These are phyloP conservation scores for Macrotis lagotis DNA, from an alignment of 2,113 vertebrate species.

Conservation along the genomic window DNA sequence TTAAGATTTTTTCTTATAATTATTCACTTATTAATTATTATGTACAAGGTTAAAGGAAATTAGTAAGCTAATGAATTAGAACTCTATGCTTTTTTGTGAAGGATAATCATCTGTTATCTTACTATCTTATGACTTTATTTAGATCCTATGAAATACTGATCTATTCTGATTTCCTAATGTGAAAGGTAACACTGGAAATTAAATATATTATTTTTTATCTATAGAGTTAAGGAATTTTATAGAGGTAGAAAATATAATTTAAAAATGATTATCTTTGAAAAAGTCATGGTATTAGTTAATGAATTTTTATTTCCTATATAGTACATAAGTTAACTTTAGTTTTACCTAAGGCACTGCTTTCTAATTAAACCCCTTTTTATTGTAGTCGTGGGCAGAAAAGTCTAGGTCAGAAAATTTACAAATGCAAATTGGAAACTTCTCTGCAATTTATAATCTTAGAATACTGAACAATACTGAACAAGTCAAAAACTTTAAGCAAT, in stretches of 20 bases:
- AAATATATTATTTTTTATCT: too few relatives aligned
- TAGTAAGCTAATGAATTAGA: background rate
- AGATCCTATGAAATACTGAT: too few relatives aligned
- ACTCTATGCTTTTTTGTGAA: too few relatives aligned
- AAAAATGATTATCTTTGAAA: background rate
- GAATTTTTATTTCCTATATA: background rate
- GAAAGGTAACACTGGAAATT: too few relatives aligned
- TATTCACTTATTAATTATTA: background rate
- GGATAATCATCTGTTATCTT: too few relatives aligned
- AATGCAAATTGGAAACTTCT: too few relatives aligned
- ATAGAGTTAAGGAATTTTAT: background rate
- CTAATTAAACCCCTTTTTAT: background rate
- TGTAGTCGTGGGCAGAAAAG: background rate
- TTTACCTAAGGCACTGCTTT: background rate
- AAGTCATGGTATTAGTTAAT: background rate
- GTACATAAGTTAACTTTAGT: background rate
- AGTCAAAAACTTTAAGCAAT: background rate
- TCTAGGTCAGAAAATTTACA: background rate
- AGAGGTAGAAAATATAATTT: background rate
- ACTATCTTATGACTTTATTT: too few relatives aligned
- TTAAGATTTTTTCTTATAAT: background rate
- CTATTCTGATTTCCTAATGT: too few relatives aligned
- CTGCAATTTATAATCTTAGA: too few relatives aligned
- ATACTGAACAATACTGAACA: background rate
- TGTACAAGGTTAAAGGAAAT: background rate